These are phyloP conservation scores for Dorcus parallelipipedus DNA, from an alignment of 2,888 invertebrate species.

Conservation along the genomic window DNA sequence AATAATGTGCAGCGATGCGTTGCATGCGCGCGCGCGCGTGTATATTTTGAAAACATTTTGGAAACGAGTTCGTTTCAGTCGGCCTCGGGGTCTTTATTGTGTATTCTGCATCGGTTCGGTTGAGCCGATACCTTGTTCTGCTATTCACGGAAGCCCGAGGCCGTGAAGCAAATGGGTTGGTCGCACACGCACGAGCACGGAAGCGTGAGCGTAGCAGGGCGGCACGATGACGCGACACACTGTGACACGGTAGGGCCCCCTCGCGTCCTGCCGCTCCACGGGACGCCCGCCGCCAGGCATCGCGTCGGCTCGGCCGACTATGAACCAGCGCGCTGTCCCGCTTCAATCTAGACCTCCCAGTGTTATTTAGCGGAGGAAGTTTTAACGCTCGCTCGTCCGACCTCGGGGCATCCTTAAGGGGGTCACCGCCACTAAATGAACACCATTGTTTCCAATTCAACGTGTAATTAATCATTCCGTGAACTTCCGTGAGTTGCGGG, in stretches of 20 bases:
- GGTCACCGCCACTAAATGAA: slow-evolving; percentile 19
- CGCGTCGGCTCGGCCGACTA: slow-evolving; percentile 4
- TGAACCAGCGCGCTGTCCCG: slow-evolving; percentile 2
- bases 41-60: background rate
- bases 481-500: background rate
- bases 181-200: slow-evolving; percentile 20
- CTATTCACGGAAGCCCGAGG: slow-evolving; percentile 20
- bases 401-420: slow-evolving; percentile 9
- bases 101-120: slow-evolving; percentile 17
- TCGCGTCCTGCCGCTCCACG: slow-evolving; percentile 31
- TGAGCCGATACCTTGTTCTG: slow-evolving; percentile 16
- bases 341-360: slow-evolving; percentile 20
- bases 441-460: slow-evolving; percentile 18
- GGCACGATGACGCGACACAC: slow-evolving; percentile 20
- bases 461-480: slow-evolving; percentile 12
- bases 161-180: slow-evolving; percentile 5
- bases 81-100: slow-evolving; percentile 14
- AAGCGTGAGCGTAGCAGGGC: slow-evolving; percentile 23
- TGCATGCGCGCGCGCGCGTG: no score
- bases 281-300: slow-evolving; percentile 11
- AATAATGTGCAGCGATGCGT: no score
- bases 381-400: slow-evolving; percentile 5
- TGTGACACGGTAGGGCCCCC: slow-evolving; percentile 27
- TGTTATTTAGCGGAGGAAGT: slow-evolving; percentile 18
- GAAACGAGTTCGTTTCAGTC: background rate